phyloP scores from a whole-genome alignment of 2,113 vertebrate species.

The Furnarius figulus region DNA sequence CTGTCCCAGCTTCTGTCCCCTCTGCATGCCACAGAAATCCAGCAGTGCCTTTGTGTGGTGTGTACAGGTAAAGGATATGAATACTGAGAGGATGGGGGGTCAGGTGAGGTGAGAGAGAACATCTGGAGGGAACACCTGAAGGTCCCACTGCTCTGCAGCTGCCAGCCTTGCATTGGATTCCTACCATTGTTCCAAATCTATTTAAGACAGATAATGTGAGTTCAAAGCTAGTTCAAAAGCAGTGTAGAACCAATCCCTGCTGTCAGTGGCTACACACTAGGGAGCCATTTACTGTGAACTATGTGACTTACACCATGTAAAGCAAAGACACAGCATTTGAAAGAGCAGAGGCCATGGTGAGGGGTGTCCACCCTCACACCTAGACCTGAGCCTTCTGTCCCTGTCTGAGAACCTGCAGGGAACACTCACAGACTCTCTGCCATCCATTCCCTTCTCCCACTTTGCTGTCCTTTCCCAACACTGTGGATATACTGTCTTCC shows the following conservation, averaged over 20 bases:
- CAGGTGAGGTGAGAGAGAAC: background rate
- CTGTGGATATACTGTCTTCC: background rate
- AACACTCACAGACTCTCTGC: background rate
- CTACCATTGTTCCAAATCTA: background rate
- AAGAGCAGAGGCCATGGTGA: background rate
- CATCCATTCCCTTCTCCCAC: background rate
- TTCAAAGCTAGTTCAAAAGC: background rate
- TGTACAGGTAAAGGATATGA: background rate
- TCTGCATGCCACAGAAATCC: fast-evolving
- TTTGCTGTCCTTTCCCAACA: background rate
- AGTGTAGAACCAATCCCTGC: background rate
- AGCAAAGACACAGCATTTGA: background rate
- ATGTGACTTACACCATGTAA: fast-evolving
- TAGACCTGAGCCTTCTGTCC: background rate
- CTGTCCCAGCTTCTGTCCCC: background rate
- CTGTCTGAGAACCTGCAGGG: fast-evolving
- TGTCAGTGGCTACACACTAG: background rate
- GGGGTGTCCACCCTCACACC: background rate
- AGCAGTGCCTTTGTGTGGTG: background rate
- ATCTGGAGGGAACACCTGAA: background rate
- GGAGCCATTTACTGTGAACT: background rate
- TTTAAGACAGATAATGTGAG: background rate
- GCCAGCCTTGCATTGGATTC: background rate
- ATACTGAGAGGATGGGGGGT: background rate
- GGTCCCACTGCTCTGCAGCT: background rate